Base-by-base conservation (phyloP, 2,888 invertebrate species). In the Scotopteryx bipunctaria region DNA sequence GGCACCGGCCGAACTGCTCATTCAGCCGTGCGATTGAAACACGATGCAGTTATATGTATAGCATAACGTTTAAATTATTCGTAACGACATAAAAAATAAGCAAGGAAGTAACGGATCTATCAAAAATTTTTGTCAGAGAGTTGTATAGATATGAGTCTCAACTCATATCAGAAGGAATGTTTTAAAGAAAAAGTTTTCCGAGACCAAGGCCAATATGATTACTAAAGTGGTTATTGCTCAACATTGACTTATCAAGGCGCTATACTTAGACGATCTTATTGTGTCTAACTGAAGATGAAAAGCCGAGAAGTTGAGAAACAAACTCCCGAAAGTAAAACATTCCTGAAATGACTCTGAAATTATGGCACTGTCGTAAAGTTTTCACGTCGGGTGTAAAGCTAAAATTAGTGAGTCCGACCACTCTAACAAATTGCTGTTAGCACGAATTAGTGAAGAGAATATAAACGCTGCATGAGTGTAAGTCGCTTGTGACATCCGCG, bases 311-410 rank as follows among this genome's bases (percentile, higher is more conserved):
- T 74, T 66, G 64, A 66, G 71, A 76, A 79, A 76, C 77, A 76
- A 82, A 82, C 76, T 83, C 77, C 72, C 70, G 66, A 81, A 79
- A 84, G 82, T 81, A 80, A 71, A 79, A 83, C 85, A 88, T 87
- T 88, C 84, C 80, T 84, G 79, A 81, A 83, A 87, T 86, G 75
- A 75, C 83, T 81, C 70, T 71, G 73, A 81, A 85, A 85, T 86
- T 88, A 87, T 88, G 82, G 85, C 86, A 83, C 79, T 76, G 80
- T 81, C 81, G 80, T 83, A 79, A 84, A 84, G 72, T 82, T 81
- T 86, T 83, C 83, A 83, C 80, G 80, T 78, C 80, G 79, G 78
- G 79, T 74, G 81, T 80, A 78, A 81, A 78, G 82, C 83, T 86
- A 84, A 86, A 87, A 86, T 87, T 86, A 87, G 87, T 84, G 70